These are phyloP conservation scores for Cervus canadensis DNA, from an alignment of 2,113 vertebrate genomes.

Conservation along the genomic window DNA sequence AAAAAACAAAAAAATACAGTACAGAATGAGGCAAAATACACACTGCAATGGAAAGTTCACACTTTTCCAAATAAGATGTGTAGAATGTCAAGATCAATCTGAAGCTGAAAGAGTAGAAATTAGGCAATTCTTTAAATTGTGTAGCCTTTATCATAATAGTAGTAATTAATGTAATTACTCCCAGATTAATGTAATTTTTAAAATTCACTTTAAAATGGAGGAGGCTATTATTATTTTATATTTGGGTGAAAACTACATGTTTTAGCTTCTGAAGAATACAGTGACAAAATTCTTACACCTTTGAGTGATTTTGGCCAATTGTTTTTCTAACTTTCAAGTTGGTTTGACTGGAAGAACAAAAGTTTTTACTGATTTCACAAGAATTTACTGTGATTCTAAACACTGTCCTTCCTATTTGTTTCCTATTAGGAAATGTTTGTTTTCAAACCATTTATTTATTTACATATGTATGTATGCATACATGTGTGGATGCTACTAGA, in stretches of 20 bases:
- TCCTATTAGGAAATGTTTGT: background rate
- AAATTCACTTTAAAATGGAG: background rate
- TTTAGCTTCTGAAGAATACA: background rate
- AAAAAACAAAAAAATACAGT: background rate
- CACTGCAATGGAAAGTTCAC: background rate
- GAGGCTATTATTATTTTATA: background rate
- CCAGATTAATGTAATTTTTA: background rate
- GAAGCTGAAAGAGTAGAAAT: background rate
- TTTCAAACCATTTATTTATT: background rate
- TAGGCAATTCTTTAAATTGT: background rate
- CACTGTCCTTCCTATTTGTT: background rate
- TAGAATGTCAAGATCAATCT: background rate
- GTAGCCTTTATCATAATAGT: background rate
- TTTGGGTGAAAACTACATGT: background rate
- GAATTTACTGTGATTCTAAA: background rate
- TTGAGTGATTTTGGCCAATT: background rate
- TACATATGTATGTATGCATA: background rate
- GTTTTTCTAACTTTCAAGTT: background rate
- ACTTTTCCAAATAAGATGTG: background rate
- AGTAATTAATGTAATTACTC: background rate
- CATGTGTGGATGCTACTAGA: background rate
- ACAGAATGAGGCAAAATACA: background rate
- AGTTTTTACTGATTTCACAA: background rate
- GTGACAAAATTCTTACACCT: background rate
- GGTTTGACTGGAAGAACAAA: background rate